Base-by-base conservation (phyloP, 1,140 invertebrate species). In the Drosophila burlai region DNA sequence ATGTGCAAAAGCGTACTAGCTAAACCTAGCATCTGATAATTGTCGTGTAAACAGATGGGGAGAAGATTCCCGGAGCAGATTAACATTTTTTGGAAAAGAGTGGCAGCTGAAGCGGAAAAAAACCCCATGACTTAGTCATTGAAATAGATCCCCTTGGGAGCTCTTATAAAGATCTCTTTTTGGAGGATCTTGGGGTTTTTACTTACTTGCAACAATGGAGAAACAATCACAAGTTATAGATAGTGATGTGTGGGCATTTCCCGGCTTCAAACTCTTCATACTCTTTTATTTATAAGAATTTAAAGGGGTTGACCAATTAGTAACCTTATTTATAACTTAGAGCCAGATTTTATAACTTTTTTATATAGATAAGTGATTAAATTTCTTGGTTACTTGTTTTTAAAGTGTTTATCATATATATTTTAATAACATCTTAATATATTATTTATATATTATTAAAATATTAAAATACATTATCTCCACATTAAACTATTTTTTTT, bases 71-170 rank as follows among this genome's bases (percentile, higher is more conserved):
- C 65, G 24, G 36, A 8, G 34, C 21, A 45, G 16, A 42, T 46
- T 50, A 31, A 18, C 10, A 47, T 40, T 36, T 50, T 60, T 73
- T 45, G 11, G 43, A 40, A 50, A 38, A 73, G 47, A 72, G 38
- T 43, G 54, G 42, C n/a, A 60, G 67, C 11, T 38, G 54, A 29
- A 50, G 31, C 45, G 67, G 36, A 73, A 73, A 73, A 73, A 73
- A 71, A 21, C 69, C 54, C 1, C 54, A 38, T 29, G 31, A 50
- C 3, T 71, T 31, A 72, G 67, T 72, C 45, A 60, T 50, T 7
- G 29, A 31, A 43, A 59, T 71, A 73, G 66, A 72, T 59, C 38
- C 21, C 54, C 31, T 10, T 31, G 29, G 21, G 0, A 26, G 65
- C 18, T 68, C 5, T 26, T 9, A n/a, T 21, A 24, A 31, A 26